phyloP scores from a whole-genome alignment of 2,113 vertebrate genomes.

The Cariama cristata region DNA sequence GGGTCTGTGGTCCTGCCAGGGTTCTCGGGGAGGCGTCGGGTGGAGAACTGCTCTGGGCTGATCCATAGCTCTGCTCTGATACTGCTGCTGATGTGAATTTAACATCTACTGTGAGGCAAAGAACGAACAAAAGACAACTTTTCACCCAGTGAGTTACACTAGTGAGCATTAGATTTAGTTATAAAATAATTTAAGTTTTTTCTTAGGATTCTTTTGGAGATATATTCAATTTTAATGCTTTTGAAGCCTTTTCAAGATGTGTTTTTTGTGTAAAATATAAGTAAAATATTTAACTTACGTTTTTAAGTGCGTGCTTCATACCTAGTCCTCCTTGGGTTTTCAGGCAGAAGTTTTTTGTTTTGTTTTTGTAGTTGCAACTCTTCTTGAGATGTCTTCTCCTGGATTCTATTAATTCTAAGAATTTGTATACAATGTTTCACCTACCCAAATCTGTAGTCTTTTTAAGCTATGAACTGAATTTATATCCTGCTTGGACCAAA shows the following conservation, averaged over 20 bases:
- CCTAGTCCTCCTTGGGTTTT: background rate
- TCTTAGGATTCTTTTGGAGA: background rate
- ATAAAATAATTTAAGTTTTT: background rate
- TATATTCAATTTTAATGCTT: background rate
- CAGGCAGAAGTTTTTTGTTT: background rate
- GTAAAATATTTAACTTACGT: background rate
- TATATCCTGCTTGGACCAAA: background rate
- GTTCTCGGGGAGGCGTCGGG: accelerated
- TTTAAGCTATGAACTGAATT: background rate
- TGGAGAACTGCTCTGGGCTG: background rate
- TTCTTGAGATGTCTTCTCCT: no score
- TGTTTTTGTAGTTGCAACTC: background rate
- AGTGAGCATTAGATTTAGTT: background rate
- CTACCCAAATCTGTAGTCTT: background rate
- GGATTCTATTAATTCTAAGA: background rate
- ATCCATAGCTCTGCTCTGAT: background rate
- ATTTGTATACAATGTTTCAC: background rate
- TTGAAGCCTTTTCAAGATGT: background rate
- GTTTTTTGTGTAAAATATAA: background rate
- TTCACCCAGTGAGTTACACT: background rate
- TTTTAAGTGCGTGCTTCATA: background rate
- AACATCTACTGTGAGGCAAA: accelerated
- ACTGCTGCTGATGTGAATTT: background rate
- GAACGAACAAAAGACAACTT: background rate
- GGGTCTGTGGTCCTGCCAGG: background rate